A percentile compares a stretch with the other conserved stretches of the same genome.
Conservation (phyloP, 2,888 invertebrate genomes). For the Sisyra terminalis region DNA sequence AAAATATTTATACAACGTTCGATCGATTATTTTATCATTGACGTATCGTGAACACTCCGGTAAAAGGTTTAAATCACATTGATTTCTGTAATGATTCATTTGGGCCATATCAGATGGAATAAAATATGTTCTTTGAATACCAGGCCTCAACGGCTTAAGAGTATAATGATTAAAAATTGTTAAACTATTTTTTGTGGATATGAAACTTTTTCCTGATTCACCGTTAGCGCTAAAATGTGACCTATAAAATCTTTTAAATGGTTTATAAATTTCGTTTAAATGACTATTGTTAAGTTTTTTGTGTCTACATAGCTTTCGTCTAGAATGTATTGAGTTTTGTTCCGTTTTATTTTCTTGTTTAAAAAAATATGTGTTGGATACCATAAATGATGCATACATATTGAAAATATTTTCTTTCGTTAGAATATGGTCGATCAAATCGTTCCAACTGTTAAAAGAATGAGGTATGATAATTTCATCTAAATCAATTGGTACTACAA, state of each 20-base stretch:
- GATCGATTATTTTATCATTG: constrained; percentile 12
- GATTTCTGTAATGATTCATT: constrained; percentile 47
- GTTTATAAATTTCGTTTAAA: not conserved
- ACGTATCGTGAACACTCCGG: constrained; percentile 18
- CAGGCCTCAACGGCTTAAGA: constrained; percentile 36
- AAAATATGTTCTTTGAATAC: constrained; percentile 35
- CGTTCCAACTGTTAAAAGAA: constrained; percentile 36
- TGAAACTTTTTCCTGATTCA: constrained; percentile 55
- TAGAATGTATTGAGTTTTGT: no score
- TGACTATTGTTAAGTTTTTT: constrained; percentile 16
- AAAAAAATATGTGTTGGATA: constrained; percentile 54
- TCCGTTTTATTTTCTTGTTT: constrained; percentile 14
- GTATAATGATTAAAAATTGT: constrained; percentile 65
- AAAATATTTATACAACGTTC: constrained; percentile 18
- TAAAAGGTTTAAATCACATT: constrained; percentile 21
- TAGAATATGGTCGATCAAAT: constrained; percentile 32
- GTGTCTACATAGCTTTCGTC: not conserved
- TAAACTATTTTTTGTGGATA: constrained; percentile 43
- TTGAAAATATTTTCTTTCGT: constrained; percentile 12
- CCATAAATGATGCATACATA: constrained; percentile 37
- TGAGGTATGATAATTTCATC: constrained; percentile 59
- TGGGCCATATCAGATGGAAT: constrained; percentile 40
- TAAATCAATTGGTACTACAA: constrained; percentile 50
- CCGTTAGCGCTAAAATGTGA: constrained; percentile 37
- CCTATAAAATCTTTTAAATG: constrained; percentile 11